Conservation (phyloP, 2,113 vertebrate species). For the Mesembrinibis cayennensis region DNA sequence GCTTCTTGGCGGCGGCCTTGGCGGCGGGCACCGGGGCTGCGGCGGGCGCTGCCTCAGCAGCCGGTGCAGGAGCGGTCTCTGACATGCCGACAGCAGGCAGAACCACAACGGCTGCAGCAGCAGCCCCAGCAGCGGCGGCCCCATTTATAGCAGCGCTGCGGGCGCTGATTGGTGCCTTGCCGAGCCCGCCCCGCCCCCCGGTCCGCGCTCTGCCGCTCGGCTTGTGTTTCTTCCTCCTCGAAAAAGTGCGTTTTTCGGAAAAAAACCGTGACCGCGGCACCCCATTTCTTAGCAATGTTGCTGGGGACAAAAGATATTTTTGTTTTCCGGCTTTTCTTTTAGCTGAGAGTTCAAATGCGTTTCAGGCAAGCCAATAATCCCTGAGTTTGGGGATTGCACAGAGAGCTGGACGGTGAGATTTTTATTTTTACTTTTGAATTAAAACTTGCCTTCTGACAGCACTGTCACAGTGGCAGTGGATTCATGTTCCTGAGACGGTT, state of each 20-base stretch:
- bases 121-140: rapidly evolving
- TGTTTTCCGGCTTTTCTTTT: rapidly evolving
- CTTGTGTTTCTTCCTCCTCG: constrained; percentile 67
- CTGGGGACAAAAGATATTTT: neutral
- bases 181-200: neutral
- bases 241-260: constrained; percentile 37
- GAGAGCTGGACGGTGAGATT: neutral
- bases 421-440: constrained; percentile 44
- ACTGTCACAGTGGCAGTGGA: neutral
- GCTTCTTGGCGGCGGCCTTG: constrained; percentile 69
- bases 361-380: neutral
- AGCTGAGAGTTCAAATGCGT: rapidly evolving
- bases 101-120: rapidly evolving
- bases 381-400: neutral
- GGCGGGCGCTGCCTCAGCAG: neutral
- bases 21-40: constrained; percentile 26
- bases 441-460: neutral
- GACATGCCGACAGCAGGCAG: rapidly evolving
- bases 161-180: constrained; percentile 61
- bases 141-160: constrained; percentile 66
- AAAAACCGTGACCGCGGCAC: neutral
- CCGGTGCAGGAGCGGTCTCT: neutral
- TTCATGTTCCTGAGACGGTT: neutral
- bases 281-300: neutral
- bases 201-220: neutral